Conservation (phyloP, 2,797 vertebrate species). For the Pagetopsis macropterus region DNA sequence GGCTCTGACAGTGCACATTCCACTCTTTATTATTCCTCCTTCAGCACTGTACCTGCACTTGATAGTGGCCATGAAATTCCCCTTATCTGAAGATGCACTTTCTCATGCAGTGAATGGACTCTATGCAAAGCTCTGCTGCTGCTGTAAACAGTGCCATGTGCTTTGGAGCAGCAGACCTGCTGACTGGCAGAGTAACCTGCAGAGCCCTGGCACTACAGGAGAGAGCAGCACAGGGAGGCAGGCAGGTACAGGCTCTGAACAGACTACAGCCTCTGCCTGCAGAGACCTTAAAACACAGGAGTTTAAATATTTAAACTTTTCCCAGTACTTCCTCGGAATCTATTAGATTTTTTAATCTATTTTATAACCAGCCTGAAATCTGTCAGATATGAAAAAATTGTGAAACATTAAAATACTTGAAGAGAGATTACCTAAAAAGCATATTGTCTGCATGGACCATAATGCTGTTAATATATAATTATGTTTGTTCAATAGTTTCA, state of each 20-base stretch:
- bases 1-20: conserved; percentile 79
- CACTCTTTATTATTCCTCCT: conserved; percentile 53
- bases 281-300: conserved; percentile 20
- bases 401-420: background rate
- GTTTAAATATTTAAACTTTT: conserved; percentile 5
- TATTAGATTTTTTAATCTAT: conserved; percentile 10
- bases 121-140: conserved; percentile 1
- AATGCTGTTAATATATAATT: background rate
- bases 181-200: conserved; percentile 12
- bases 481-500: background rate
- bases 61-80: conserved; percentile 49
- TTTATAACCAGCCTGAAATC: background rate
- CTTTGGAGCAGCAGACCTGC: conserved; percentile 31
- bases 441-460: background rate
- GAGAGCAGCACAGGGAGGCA: conserved; percentile 45
- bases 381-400: background rate
- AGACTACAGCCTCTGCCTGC: conserved; percentile 30
- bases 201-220: conserved; percentile 38
- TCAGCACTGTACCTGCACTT: conserved; percentile 59
- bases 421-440: background rate
- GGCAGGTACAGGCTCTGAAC: conserved; percentile 42
- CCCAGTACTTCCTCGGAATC: background rate
- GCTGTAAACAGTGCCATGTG: conserved; percentile 61
- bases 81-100: conserved; percentile 15
- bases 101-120: conserved; percentile 11